Evolutionary conservation across 2,113 vertebrate species (phyloP), one percentile per base, ranked within the genome.

Genomic region (Indri indri): DNA sequence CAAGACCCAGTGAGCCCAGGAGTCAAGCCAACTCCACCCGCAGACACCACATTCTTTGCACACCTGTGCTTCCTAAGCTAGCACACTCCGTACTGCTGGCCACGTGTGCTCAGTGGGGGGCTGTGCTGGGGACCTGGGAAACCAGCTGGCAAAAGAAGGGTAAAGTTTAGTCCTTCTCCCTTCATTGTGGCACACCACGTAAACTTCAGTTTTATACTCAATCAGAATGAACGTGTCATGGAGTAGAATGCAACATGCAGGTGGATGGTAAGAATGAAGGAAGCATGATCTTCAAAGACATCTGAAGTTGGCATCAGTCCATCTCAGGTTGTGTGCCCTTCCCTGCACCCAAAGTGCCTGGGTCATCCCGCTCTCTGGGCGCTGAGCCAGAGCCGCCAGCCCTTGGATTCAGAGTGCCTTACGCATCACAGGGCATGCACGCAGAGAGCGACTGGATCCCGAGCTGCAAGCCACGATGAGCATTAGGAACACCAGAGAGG

Each of bases 241-340:
- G 45, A 61, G 63, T 17, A 42, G 52, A 63, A 92, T 16, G n/a
- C 52, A 77, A 30, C 17, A 20, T 18, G 17, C 12, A 34, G 3
- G 5, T 17, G n/a, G 34, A 42, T 34, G 3, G 61, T 54, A 25
- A 42, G n/a, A 30, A 42, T 20, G 40, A 63, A 63, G 50, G 40
- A 63, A 63, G 50, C 12, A 37, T 32, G 34, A 2, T 32, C 52
- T 83, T 45, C 61, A 71, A 65, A 57, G 59, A 63, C 4, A 8
- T 12, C 18, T 47, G 8, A 20, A 7, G 10, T 27, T 30, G 34
- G 37, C 45, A 17, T 3, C 8, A 13, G 7, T 2, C 50, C 27
- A 1, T 23, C 14, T 40, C 10, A 34, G 11, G 6, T 20, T 12
- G 20, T 8, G 0, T 18, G 0, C 13, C 32, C 22, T 50, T 84